Base-by-base conservation (phyloP, 2,888 invertebrate species). In the Dyspetes luteomarginatus region DNA sequence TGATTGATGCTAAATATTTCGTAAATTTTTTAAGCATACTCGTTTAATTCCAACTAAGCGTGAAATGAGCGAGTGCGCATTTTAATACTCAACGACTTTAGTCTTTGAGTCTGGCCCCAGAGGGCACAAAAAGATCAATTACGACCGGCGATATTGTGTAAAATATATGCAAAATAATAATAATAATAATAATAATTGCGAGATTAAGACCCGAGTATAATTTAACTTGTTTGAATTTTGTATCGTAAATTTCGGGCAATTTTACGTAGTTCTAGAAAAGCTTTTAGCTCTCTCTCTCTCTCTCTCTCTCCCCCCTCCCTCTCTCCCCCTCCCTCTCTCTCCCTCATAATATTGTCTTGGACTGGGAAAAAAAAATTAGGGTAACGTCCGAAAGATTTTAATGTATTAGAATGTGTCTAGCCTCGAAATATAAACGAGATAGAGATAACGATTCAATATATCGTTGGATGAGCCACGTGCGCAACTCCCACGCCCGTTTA, bases 391-490 rank as follows among this genome's bases (percentile, higher is more conserved):
- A 36, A 36, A 7, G 48, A 52, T 45, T 41, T 50, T 65, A 64
- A 58, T 75, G 82, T 79, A 78, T 82, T 45, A 73, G 67, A 82
- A 79, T 78, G 75, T 76, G 65, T 76, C 76, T 76, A 73, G 76
- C 50, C 68, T 69, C 65, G 71, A 65, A 50, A 28, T 45, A 28
- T 60, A 56, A 52, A 26, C 56, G 56, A 65, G 48, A 67, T 36
- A 9, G 7, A 36, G 36, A 12, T 12, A 12, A 36, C 36, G 36
- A 36, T 30, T 68, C 45, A 50, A 24, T 50, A 45, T 78, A 74
- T 65, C 60, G 30, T 12, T 26, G 30, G 19, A 43, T 28, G 45
- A 28, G 81, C 75, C 81, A 78, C 83, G 81, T 83, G 83, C 45
- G 65, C 56, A n/a, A 69, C 81, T 58, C 83, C 81, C 77, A 83